A percentile compares a stretch with the other conserved stretches of the same genome.
These are phyloP conservation scores for Chloroceryle inda DNA, from an alignment of 2,797 vertebrate species.

Conservation along the genomic window DNA sequence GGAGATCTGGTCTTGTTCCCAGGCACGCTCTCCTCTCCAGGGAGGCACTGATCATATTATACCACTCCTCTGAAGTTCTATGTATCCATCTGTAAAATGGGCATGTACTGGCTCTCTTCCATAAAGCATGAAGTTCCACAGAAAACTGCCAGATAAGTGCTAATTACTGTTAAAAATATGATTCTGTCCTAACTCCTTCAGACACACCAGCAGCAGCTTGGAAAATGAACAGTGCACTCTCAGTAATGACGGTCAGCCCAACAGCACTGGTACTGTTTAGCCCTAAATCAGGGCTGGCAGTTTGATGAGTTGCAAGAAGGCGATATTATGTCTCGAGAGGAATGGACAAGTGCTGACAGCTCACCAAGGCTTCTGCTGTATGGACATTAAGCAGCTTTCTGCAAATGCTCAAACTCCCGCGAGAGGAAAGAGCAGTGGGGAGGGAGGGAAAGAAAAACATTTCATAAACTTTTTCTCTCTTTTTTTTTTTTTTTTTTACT, in stretches of 20 bases:
- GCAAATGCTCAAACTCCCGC: conserved; percentile 20
- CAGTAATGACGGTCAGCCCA: conserved; percentile 12
- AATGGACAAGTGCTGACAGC: conserved; percentile 66
- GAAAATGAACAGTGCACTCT: conserved; percentile 12
- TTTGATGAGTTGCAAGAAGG: conserved; percentile 59
- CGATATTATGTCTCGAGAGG: conserved; percentile 40
- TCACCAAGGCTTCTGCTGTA: conserved; percentile 56
- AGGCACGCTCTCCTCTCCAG: neutral
- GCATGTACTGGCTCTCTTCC: neutral
- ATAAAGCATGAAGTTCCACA: conserved; percentile 1
- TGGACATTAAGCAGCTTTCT: conserved; percentile 52
- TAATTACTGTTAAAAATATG: conserved; percentile 57
- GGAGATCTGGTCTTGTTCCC: neutral
- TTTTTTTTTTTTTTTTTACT: neutral
- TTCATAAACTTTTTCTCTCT: conserved; percentile 12
- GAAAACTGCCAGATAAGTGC: conserved; percentile 20
- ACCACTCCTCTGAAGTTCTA: neutral
- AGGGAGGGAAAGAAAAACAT: conserved; percentile 3
- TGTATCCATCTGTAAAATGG: conserved; percentile 13
- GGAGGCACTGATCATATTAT: neutral
- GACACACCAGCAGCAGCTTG: neutral
- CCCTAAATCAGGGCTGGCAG: conserved; percentile 62
- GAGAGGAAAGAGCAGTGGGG: neutral
- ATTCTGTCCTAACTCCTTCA: conserved; percentile 15
- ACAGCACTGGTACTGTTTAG: conserved; percentile 22